Evolutionary conservation across 2,888 invertebrate species (phyloP).

Genomic region (Brachylomia viminalis): DNA sequence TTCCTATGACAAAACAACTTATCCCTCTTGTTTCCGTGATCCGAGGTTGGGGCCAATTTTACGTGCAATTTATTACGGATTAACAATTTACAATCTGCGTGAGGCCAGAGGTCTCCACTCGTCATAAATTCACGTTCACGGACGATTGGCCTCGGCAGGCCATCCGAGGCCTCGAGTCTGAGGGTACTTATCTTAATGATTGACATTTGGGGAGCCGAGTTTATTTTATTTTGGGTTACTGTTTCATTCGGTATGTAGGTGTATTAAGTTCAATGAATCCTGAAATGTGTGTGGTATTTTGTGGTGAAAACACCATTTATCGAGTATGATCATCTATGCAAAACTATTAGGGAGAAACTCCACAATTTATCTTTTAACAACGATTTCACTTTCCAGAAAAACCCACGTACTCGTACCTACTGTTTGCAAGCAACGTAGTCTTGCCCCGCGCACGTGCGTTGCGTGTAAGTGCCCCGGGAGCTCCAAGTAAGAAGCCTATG

Average conservation of each 20-base stretch:
- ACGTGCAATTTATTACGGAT: conserved; percentile 66
- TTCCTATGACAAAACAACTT: background rate
- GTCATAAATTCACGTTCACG: conserved; percentile 64
- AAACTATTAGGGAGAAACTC: background rate
- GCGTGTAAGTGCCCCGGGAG: no score
- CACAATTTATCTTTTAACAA: background rate
- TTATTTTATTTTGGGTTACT: conserved; percentile 32
- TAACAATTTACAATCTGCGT: conserved; percentile 68
- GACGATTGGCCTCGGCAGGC: conserved; percentile 55
- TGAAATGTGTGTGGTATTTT: background rate
- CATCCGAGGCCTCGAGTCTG: conserved; percentile 30
- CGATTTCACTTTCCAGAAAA: background rate
- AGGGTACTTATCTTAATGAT: conserved; percentile 63
- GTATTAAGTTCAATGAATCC: background rate
- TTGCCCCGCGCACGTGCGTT: no score
- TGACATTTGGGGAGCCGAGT: conserved; percentile 48
- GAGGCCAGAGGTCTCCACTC: conserved; percentile 56
- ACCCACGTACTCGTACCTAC: no score
- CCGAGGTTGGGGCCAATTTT: conserved; percentile 55
- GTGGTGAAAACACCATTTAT: no score
- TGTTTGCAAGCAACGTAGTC: no score
- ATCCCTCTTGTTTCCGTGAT: conserved; percentile 44
- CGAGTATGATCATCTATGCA: no score
- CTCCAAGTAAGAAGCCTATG: no score
- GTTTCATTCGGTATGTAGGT: background rate